phyloP scores from a whole-genome alignment of 2,113 vertebrate species.

The Phoenicopterus ruber region DNA sequence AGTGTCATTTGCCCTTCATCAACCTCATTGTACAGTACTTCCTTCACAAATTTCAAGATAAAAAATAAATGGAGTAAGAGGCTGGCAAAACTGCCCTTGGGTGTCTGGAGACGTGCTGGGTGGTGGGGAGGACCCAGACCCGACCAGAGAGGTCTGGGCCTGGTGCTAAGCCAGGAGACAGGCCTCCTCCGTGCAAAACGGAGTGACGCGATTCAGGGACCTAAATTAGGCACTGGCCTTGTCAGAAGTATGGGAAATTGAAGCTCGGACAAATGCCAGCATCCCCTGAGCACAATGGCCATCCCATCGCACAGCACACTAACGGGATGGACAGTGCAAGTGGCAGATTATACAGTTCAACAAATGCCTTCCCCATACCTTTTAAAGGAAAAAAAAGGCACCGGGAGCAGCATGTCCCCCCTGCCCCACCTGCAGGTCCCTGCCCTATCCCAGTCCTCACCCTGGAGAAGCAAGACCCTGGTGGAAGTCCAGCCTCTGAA shows the following conservation, averaged over 20 bases:
- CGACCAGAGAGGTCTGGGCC: not conserved
- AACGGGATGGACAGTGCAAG: not conserved
- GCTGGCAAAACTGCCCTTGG: not conserved
- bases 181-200: not conserved
- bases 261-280: not conserved
- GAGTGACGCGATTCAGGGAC: too few relatives aligned
- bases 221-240: not conserved
- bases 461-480: not conserved
- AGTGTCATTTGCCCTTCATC: not conserved
- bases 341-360: not conserved
- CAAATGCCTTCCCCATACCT: not conserved
- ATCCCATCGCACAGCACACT: not conserved
- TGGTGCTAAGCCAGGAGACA: not conserved
- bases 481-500: not conserved
- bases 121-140: not conserved
- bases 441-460: not conserved
- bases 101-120: not conserved
- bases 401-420: not conserved
- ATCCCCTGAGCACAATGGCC: not conserved
- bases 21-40: not conserved
- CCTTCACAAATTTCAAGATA: not conserved
- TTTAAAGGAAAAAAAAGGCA: not conserved
- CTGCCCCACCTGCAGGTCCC: not conserved
- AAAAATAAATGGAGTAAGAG: not conserved
- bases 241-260: not conserved